These are phyloP conservation scores for Chelon labrosus DNA, from an alignment of 2,797 vertebrate species.

Conservation along the genomic window DNA sequence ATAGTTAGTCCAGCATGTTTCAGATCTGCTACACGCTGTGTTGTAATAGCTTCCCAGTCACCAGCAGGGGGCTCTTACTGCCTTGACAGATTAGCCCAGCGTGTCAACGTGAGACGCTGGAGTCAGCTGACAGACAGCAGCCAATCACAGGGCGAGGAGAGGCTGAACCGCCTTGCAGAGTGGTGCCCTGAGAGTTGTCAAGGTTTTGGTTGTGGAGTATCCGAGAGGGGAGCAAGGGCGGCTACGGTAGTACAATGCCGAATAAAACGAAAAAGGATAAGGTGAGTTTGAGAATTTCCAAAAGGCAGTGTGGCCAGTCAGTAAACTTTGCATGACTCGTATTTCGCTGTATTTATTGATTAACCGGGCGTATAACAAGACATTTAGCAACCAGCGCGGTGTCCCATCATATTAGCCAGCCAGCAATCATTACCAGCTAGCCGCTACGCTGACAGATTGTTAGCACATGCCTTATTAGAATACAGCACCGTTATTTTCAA, in stretches of 20 bases:
- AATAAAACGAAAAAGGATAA: conserved; percentile 90
- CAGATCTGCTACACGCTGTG: neutral
- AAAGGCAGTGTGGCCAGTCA: accelerated
- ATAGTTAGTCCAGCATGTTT: too few relatives aligned
- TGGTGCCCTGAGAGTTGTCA: conserved; percentile 70
- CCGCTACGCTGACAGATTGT: conserved; percentile 48
- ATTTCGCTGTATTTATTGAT: neutral
- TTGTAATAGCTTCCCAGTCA: neutral
- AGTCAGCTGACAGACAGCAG: conserved; percentile 70
- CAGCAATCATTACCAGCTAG: conserved; percentile 56
- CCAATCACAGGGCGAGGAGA: conserved; percentile 68
- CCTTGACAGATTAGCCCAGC: accelerated
- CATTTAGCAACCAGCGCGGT: conserved; percentile 24
- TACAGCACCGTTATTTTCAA: neutral
- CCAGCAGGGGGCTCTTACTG: conserved; percentile 41
- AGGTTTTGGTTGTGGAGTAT: conserved; percentile 72
- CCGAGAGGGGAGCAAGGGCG: conserved; percentile 74
- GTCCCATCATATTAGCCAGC: conserved; percentile 67
- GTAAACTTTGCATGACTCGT: neutral
- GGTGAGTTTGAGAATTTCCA: conserved; percentile 70
- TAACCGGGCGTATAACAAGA: neutral
- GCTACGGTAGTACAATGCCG: conserved; percentile 83
- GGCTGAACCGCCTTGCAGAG: conserved; percentile 62
- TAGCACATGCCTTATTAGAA: conserved; percentile 13
- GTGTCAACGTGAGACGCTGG: neutral